A percentile compares a stretch with the other conserved stretches of the same genome.
These are phyloP conservation scores for Galemys pyrenaicus DNA, from an alignment of 2,113 vertebrate genomes.

Conservation along the genomic window DNA sequence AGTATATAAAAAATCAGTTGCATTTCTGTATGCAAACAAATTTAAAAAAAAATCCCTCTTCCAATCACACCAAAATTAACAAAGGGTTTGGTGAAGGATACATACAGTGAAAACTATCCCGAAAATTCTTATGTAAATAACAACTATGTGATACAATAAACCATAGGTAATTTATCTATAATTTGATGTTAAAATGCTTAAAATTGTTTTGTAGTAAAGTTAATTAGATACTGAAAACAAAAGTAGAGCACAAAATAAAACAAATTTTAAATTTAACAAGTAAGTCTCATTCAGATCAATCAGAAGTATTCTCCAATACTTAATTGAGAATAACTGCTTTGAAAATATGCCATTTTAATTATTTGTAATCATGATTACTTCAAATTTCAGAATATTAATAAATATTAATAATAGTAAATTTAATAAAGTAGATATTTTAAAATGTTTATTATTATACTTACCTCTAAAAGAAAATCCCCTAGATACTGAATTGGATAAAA, in stretches of 20 bases:
- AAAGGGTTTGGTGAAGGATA: no score
- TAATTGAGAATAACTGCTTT: constrained; percentile 1
- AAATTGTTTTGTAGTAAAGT: background rate
- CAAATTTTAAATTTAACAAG: constrained; percentile 22
- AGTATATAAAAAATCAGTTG: no score
- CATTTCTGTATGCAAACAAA: no score
- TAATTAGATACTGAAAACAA: background rate
- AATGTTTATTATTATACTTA: constrained; percentile 80
- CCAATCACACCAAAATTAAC: no score
- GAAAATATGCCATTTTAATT: constrained; percentile 38
- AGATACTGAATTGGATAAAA: constrained; percentile 90
- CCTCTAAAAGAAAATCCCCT: constrained; percentile 93
- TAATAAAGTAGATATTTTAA: constrained; percentile 44
- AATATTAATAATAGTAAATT: background rate
- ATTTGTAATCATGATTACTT: background rate
- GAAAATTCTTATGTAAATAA: background rate
- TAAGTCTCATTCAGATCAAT: background rate
- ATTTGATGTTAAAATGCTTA: background rate
- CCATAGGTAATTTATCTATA: constrained; percentile 22
- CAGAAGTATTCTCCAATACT: background rate
- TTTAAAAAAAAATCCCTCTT: no score
- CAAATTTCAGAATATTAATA: constrained; percentile 28
- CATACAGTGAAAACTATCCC: background rate
- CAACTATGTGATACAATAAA: background rate
- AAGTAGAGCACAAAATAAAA: no score